phyloP scores from a whole-genome alignment of 2,113 vertebrate genomes.

The Stercorarius parasiticus region DNA sequence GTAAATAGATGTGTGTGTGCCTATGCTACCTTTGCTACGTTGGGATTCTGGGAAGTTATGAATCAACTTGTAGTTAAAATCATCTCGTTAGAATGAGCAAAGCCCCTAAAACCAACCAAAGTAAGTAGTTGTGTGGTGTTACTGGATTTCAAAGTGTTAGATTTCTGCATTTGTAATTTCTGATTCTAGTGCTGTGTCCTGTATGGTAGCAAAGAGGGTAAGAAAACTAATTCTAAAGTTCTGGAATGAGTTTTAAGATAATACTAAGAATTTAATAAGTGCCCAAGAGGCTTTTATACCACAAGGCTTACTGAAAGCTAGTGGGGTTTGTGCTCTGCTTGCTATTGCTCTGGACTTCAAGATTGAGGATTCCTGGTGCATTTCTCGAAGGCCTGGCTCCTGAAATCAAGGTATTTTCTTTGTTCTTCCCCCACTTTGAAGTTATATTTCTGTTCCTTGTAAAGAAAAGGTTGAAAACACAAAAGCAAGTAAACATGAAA shows the following conservation, averaged over 20 bases:
- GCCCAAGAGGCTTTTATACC: neutral
- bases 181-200: neutral
- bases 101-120: neutral
- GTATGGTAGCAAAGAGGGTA: neutral
- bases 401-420: neutral
- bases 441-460: neutral
- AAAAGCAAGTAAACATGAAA: neutral
- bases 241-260: neutral
- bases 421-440: neutral
- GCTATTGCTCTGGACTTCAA: neutral
- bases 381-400: neutral
- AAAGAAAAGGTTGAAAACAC: neutral
- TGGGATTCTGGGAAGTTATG: neutral
- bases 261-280: neutral
- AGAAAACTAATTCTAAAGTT: neutral
- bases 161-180: neutral
- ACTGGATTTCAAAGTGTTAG: neutral
- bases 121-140: neutral
- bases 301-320: neutral
- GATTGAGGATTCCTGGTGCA: neutral
- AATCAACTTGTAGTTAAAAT: neutral
- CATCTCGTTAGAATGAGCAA: neutral
- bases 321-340: neutral
- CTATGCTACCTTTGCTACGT: neutral
- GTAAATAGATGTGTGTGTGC: fast-evolving